Base-by-base conservation (phyloP, 2,797 vertebrate species). In the Clarias laeviceps region DNA sequence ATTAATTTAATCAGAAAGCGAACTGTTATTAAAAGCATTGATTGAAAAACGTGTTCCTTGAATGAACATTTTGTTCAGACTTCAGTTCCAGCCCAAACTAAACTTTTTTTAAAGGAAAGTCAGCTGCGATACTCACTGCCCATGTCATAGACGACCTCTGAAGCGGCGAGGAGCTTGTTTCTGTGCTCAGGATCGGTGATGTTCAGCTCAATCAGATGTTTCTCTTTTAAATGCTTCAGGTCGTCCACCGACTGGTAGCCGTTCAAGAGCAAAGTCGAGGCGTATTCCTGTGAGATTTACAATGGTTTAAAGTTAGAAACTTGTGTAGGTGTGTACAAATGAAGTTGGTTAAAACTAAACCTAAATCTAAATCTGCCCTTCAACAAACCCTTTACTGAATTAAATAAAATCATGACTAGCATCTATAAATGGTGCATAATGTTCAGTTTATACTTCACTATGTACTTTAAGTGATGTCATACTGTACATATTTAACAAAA, bases 211-310 rank as follows among this genome's bases (percentile, higher is more conserved):
- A 97, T 94, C 82, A 99, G 94, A 88, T 99, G 97, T 89, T 96
- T 97, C 82, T 99, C 98, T 87, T 97, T 94, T 88, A 99, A 95
- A 87, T 99, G 95, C 87, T 94, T 95, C 91, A 99, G 94, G 92
- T 99, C 98, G 37, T 99, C 98, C 83, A 97, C 93, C 1, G 94
- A 96, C 94, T 99, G 96, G 90, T 99, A 99, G 85, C 98, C 98
- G 15, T 99, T 99, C 54, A 99, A 92, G 89, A 99, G 93, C 91
- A 99, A 88, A 1, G 97, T 96, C 29, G 98, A 97, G 82, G 94
- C 92, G 18, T 99, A 98, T 82, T 99, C 97, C 98, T 99, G 80
- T 6, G 77, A 84, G n/a, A 17, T 4, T 62, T 68, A 45, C 56
- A 4, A 34, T 32, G 29, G 72, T 29, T n/a, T 17, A 54, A 45